Conservation (phyloP, 2,113 vertebrate species). For the Macroglossus sobrinus region DNA sequence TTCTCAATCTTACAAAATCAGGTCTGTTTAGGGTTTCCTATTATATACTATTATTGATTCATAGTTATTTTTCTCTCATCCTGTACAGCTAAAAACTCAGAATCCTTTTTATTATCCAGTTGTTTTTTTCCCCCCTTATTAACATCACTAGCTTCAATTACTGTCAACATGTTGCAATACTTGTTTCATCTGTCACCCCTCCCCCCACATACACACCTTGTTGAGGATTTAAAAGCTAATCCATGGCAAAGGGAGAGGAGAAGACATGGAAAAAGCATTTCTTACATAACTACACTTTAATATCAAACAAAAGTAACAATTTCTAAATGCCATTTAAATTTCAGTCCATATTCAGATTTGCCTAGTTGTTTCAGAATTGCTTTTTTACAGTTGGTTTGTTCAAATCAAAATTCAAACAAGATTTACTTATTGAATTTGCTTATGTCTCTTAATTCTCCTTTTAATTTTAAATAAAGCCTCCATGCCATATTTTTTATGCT, state of each 20-base stretch:
- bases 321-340: neutral
- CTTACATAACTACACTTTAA: neutral
- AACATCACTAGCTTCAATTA: neutral
- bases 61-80: neutral
- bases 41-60: neutral
- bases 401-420: neutral
- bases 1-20: neutral
- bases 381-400: neutral
- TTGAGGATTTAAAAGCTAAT: neutral
- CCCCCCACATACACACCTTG: neutral
- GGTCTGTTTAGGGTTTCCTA: neutral
- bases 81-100: neutral
- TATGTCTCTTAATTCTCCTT: neutral
- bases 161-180: neutral
- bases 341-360: neutral
- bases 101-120: neutral
- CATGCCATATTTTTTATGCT: neutral
- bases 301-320: neutral
- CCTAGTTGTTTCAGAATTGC: neutral
- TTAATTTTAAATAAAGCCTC: neutral
- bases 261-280: neutral
- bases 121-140: neutral
- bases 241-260: neutral
- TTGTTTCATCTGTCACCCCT: neutral
- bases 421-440: neutral